A percentile compares a stretch with the other conserved stretches of the same genome.
These are phyloP conservation scores for Poeciliopsis presidionis DNA, from an alignment of 2,797 vertebrate species.

Conservation along the genomic window DNA sequence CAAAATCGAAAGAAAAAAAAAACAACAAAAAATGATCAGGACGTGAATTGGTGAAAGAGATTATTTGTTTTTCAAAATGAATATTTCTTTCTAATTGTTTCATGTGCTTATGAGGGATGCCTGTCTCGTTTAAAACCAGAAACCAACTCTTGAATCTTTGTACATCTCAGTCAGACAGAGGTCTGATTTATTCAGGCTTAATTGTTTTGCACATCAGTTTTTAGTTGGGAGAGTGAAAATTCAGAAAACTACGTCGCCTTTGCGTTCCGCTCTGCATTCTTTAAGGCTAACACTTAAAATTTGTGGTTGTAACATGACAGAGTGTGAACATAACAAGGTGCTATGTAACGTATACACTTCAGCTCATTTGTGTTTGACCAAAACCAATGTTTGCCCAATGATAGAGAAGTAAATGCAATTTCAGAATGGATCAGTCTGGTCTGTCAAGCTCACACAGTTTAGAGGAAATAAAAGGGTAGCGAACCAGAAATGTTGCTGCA, in stretches of 20 bases:
- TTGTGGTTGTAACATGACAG: too few relatives aligned
- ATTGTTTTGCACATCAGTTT: not conserved
- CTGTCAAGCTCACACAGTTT: constrained; percentile 2
- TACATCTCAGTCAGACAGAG: not conserved
- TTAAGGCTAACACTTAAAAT: not conserved
- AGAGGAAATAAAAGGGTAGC: constrained; percentile 11
- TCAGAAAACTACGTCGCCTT: not conserved
- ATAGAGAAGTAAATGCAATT: not conserved
- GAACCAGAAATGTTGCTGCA: constrained; percentile 1
- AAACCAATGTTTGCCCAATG: constrained; percentile 14
- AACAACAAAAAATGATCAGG: not conserved
- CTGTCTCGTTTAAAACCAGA: not conserved
- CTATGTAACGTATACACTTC: not conserved
- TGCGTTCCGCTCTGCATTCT: not conserved
- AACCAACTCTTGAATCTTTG: not conserved
- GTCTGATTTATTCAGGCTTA: not conserved
- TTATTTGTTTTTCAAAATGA: not conserved
- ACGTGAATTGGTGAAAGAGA: not conserved
- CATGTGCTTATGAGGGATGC: not conserved
- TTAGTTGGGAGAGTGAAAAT: not conserved
- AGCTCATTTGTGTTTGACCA: constrained; percentile 18
- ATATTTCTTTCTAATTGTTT: not conserved
- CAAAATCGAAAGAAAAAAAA: too few relatives aligned
- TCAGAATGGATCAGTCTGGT: constrained; percentile 12
- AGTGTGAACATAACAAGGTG: not conserved